Evolutionary conservation across 2,797 vertebrate species (phyloP).

Genomic region (Trematomus bernacchii): DNA sequence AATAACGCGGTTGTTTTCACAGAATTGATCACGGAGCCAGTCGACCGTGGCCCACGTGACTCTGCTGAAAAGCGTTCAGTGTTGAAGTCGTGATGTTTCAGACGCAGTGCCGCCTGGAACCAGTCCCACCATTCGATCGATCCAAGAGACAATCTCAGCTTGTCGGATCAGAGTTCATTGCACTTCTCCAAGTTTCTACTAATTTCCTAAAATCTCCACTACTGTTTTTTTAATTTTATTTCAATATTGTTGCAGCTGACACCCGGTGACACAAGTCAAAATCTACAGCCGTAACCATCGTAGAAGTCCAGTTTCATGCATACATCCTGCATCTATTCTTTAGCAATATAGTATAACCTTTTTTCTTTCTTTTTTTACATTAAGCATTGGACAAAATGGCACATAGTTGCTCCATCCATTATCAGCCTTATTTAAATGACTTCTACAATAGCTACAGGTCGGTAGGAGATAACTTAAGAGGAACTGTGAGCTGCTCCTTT

Average conservation of each 20-base stretch:
- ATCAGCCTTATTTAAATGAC: neutral
- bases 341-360: neutral
- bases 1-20: conserved; percentile 56
- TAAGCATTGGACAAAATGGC: neutral
- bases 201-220: conserved; percentile 10
- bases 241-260: conserved; percentile 23
- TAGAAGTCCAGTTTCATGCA: conserved; percentile 40
- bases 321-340: conserved; percentile 6
- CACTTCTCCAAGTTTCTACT: conserved; percentile 40
- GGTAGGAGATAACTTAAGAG: conserved; percentile 43
- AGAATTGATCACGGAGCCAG: conserved; percentile 59
- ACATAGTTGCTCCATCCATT: neutral
- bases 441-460: conserved; percentile 41
- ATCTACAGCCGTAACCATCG: conserved; percentile 45
- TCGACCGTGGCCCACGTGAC: conserved; percentile 42
- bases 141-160: conserved; percentile 40
- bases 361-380: neutral
- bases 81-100: conserved; percentile 34
- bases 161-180: conserved; percentile 52
- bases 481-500: conserved; percentile 55
- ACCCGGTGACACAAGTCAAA: conserved; percentile 30
- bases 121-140: conserved; percentile 10
- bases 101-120: conserved; percentile 24
- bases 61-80: conserved; percentile 50
- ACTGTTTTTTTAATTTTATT: neutral